A percentile compares a stretch with the other conserved stretches of the same genome.
phyloP scores from a whole-genome alignment of 2,113 vertebrate species.

The Climacteris rufus region DNA sequence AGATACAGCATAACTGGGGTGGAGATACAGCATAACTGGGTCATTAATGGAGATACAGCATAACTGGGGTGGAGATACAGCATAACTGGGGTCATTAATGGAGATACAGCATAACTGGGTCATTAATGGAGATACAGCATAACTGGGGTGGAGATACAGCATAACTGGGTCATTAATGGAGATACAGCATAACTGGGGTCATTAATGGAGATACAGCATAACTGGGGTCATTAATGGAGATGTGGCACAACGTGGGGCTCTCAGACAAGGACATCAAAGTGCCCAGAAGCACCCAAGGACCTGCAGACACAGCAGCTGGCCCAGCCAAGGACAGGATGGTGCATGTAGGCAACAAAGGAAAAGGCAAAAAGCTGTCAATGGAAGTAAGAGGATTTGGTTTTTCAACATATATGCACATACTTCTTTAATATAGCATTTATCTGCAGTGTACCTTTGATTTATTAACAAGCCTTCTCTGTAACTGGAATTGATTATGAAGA shows the following conservation, averaged over 20 bases:
- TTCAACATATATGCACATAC: not conserved
- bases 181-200: too few relatives aligned
- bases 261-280: not conserved
- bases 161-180: too few relatives aligned
- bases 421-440: not conserved
- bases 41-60: too few relatives aligned
- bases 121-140: too few relatives aligned
- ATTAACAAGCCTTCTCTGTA: not conserved
- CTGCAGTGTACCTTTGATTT: not conserved
- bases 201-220: too few relatives aligned
- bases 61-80: too few relatives aligned
- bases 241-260: not conserved
- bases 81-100: too few relatives aligned
- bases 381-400: not conserved
- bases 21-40: too few relatives aligned
- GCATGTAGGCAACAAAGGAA: rapidly evolving
- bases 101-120: too few relatives aligned
- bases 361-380: not conserved
- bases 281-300: not conserved
- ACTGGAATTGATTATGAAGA: not conserved
- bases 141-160: too few relatives aligned
- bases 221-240: not conserved
- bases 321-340: rapidly evolving
- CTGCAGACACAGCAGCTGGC: rapidly evolving
- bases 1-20: too few relatives aligned